phyloP scores from a whole-genome alignment of 35 echinoderm and acorn worm genomes.

The Lytechinus variegatus region DNA sequence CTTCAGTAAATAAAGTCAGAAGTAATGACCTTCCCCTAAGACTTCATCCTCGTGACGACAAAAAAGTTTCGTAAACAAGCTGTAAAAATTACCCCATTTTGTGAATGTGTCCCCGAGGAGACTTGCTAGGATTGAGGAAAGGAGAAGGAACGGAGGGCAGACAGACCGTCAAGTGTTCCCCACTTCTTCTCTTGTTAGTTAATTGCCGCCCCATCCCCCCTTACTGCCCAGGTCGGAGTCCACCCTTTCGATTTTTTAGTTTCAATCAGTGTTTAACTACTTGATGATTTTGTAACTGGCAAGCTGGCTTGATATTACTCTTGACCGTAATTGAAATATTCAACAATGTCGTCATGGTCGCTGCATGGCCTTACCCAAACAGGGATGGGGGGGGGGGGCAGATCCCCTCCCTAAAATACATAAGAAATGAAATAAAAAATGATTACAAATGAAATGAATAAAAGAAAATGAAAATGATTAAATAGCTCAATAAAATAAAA shows the following conservation, averaged over 20 bases:
- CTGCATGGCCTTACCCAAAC: no score
- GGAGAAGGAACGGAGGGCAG: not conserved
- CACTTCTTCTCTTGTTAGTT: not conserved
- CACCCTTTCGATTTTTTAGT: not conserved
- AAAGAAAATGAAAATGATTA: no score
- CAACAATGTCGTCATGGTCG: no score
- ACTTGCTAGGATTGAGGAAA: not conserved
- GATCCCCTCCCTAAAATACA: no score
- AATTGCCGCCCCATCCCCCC: not conserved
- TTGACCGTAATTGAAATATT: not conserved
- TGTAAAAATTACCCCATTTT: conserved; percentile 49
- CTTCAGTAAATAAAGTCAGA: not conserved
- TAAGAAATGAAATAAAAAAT: no score
- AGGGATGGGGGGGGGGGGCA: no score
- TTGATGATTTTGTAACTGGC: not conserved
- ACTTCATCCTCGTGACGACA: not conserved
- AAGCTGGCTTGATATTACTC: not conserved
- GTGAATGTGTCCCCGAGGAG: conserved; percentile 32
- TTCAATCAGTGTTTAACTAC: not conserved
- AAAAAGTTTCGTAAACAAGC: conserved; percentile 40
- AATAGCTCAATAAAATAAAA: no score
- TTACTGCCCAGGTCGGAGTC: not conserved
- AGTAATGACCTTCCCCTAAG: conserved; percentile 20
- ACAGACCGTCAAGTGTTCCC: not conserved
- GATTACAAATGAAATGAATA: no score